Evolutionary conservation across 2,113 vertebrate species (phyloP), one percentile per base, ranked within the genome.

Genomic region (Vireo altiloquus): DNA sequence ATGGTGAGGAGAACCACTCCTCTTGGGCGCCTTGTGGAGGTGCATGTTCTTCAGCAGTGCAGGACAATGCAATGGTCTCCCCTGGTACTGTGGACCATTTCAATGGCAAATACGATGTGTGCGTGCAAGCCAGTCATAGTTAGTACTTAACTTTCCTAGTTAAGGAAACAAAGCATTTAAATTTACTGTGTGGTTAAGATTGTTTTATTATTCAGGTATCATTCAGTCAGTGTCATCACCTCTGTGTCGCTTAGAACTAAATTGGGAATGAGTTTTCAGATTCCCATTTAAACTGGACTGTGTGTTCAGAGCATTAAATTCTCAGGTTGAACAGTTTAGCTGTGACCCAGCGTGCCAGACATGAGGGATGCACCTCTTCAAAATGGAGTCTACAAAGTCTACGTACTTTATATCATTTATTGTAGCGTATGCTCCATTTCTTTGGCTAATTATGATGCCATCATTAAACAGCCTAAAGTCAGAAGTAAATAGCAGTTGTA

Each of bases 31-130:
- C 30, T 35, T 33, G 7, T 35, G 78, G 23, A 47, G 18, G 9
- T 61, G 40, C 16, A 23, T 0, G 0, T n/a, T 69, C 46, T 23
- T 14, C 7, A 25, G 37, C 20, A 40, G 28, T 8, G 28, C 35
- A 42, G 49, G 10, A 17, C 44, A 11, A 3, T 8, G 11, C 37
- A 9, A 1, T 25, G 44, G 18, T 27, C 25, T 49, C 17, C 11
- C 22, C 13, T 75, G 52, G 65, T 20, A 17, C 19, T 2, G 0
- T 14, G 17, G 30, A 6, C 35, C 20, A 15, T 15, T 72, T 86
- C 49, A 22, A 19, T 22, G 1, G 13, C 31, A 69, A 27, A 46
- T 52, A 4, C 0, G 9, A 9, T 53, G 30, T 71, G 75, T 54
- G 24, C 64, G 66, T 50, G 59, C 57, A 49, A 42, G 35, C 66